These are phyloP conservation scores for Apamea monoglypha DNA, from an alignment of 2,888 invertebrate genomes.

Conservation along the genomic window DNA sequence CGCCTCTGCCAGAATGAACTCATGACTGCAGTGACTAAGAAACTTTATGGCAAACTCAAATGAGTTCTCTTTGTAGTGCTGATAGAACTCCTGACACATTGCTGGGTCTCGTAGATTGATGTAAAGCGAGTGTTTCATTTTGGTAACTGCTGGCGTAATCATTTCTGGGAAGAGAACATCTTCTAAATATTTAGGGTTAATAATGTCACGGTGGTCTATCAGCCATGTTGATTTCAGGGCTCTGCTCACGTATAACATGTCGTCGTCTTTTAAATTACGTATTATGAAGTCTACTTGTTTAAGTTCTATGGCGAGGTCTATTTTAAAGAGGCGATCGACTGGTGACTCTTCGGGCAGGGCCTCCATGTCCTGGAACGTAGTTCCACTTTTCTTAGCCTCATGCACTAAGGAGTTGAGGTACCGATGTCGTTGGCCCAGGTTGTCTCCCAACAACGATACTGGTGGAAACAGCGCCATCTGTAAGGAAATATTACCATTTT, in stretches of 20 bases:
- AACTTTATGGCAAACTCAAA: slow-evolving; percentile 73
- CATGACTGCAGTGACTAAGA: slow-evolving; percentile 72
- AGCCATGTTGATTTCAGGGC: slow-evolving; percentile 81
- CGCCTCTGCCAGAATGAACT: slow-evolving; percentile 71
- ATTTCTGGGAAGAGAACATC: slow-evolving; percentile 77
- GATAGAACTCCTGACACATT: slow-evolving; percentile 77
- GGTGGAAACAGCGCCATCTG: slow-evolving; percentile 72
- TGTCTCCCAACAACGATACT: slow-evolving; percentile 72
- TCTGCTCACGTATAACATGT: slow-evolving; percentile 81
- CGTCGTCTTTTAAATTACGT: slow-evolving; percentile 76
- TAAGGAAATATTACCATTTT: slow-evolving; percentile 65
- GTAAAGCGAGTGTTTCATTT: slow-evolving; percentile 78
- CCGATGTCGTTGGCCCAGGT: slow-evolving; percentile 75
- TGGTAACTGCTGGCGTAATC: slow-evolving; percentile 73
- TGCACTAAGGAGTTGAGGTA: slow-evolving; percentile 74
- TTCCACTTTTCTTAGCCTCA: slow-evolving; percentile 45
- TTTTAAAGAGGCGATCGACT: slow-evolving; percentile 80
- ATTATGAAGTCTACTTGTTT: slow-evolving; percentile 77
- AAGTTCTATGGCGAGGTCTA: slow-evolving; percentile 78
- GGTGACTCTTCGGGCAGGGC: slow-evolving; percentile 69
- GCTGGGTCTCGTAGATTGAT: slow-evolving; percentile 64
- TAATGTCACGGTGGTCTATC: slow-evolving; percentile 72
- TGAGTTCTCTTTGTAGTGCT: slow-evolving; percentile 71
- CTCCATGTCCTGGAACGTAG: slow-evolving; percentile 55
- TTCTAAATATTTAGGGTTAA: slow-evolving; percentile 79